phyloP scores from a whole-genome alignment of 2,888 invertebrate species.

The Cephus spinipes region DNA sequence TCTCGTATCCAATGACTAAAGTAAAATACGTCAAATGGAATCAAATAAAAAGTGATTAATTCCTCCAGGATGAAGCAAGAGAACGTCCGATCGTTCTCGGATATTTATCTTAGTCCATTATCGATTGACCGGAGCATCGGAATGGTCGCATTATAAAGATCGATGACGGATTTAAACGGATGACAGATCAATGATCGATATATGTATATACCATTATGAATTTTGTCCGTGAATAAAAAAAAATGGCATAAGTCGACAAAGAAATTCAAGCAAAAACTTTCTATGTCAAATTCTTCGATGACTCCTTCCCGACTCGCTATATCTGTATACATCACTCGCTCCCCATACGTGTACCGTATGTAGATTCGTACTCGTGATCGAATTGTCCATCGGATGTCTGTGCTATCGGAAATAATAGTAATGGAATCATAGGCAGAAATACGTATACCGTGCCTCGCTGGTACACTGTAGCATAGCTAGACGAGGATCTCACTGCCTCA shows the following conservation, averaged over 20 bases:
- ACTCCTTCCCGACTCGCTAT: not conserved
- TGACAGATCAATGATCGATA: conserved; percentile 4
- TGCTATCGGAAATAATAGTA: conserved; percentile 46
- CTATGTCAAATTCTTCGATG: not conserved
- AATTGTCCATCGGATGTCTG: not conserved
- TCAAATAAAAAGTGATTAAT: not conserved
- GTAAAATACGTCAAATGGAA: not conserved
- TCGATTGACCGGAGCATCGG: not conserved
- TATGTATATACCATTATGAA: not conserved
- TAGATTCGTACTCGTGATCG: not conserved
- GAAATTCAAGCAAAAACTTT: not conserved
- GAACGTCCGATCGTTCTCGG: not conserved
- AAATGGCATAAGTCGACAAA: not conserved
- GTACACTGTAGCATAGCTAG: not conserved
- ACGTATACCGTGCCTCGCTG: conserved; percentile 21
- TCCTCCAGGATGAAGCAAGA: not conserved
- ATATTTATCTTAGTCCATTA: not conserved
- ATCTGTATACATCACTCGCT: not conserved
- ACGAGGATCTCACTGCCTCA: conserved; percentile 61
- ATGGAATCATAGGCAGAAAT: conserved; percentile 44
- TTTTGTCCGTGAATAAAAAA: not conserved
- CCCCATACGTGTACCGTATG: not conserved
- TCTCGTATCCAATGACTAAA: not conserved
- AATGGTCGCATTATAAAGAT: conserved; percentile 1
- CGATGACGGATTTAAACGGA: not conserved